Evolutionary conservation across 2,888 invertebrate species (phyloP).

Genomic region (Folsomia candida): DNA sequence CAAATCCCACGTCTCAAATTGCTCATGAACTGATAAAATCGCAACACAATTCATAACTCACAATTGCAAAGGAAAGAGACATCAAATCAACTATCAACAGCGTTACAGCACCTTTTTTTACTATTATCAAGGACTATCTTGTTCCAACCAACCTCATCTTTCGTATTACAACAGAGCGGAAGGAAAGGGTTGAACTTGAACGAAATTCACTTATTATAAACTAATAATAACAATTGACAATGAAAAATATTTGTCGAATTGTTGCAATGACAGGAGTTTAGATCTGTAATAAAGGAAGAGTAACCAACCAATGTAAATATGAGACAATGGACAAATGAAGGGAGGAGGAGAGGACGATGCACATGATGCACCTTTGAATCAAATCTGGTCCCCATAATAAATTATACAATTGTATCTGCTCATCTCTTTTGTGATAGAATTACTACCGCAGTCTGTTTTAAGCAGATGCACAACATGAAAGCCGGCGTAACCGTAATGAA

Average conservation of each 20-base stretch:
- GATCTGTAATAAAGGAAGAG: background rate
- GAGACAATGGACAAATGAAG: background rate
- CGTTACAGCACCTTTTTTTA: background rate
- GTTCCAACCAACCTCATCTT: no score
- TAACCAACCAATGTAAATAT: background rate
- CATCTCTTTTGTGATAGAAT: slow-evolving; percentile 1
- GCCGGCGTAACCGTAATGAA: background rate
- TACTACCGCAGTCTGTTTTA: background rate
- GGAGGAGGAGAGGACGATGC: background rate
- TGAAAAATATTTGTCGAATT: slow-evolving; percentile 13
- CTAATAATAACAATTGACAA: slow-evolving; percentile 5
- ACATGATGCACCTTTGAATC: background rate
- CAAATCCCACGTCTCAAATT: background rate
- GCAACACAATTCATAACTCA: background rate
- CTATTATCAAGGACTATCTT: background rate
- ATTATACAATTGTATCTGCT: slow-evolving; percentile 18
- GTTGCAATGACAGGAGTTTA: slow-evolving; percentile 10
- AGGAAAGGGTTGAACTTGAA: slow-evolving; percentile 19
- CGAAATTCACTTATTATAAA: background rate
- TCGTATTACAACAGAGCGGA: slow-evolving; percentile 2
- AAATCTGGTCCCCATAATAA: slow-evolving; percentile 12
- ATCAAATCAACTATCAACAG: background rate
- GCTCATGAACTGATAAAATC: slow-evolving; percentile 15
- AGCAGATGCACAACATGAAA: background rate
- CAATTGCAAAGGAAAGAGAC: slow-evolving; percentile 5